Conservation (phyloP, 2,797 vertebrate species). For the Notamacropus eugenii region DNA sequence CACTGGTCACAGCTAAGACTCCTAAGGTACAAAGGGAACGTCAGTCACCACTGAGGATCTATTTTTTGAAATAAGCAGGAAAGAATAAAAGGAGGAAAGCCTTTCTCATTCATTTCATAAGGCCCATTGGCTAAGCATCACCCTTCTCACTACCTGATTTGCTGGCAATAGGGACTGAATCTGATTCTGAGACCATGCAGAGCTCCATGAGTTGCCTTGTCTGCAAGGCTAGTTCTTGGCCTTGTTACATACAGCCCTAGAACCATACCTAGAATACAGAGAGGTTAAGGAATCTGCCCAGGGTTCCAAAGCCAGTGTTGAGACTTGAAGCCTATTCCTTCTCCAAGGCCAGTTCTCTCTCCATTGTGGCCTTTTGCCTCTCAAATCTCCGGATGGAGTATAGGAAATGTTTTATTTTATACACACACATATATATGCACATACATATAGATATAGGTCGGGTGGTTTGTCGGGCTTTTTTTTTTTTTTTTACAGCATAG, state of each 20-base stretch:
- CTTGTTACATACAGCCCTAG: neutral
- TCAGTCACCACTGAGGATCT: neutral
- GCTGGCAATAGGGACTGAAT: neutral
- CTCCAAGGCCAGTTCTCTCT: neutral
- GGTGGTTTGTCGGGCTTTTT: too few species aligned
- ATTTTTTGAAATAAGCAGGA: neutral
- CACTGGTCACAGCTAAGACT: neutral
- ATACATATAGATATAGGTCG: too few species aligned
- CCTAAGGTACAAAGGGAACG: neutral
- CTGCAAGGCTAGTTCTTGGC: neutral
- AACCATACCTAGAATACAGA: neutral
- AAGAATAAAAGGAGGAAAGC: neutral
- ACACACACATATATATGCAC: too few species aligned
- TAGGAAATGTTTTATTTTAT: neutral
- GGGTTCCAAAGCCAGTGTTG: neutral
- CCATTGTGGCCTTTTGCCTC: neutral
- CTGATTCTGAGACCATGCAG: neutral
- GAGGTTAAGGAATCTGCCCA: neutral
- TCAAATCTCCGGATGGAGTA: neutral
- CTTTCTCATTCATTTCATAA: neutral
- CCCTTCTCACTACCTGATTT: neutral
- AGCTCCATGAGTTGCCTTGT: too few species aligned
- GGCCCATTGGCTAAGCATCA: too few species aligned
- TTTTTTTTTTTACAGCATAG: neutral
- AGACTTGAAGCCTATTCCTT: neutral